These are phyloP conservation scores for Synanthedon myopaeformis DNA, from an alignment of 2,888 invertebrate species.

Conservation along the genomic window DNA sequence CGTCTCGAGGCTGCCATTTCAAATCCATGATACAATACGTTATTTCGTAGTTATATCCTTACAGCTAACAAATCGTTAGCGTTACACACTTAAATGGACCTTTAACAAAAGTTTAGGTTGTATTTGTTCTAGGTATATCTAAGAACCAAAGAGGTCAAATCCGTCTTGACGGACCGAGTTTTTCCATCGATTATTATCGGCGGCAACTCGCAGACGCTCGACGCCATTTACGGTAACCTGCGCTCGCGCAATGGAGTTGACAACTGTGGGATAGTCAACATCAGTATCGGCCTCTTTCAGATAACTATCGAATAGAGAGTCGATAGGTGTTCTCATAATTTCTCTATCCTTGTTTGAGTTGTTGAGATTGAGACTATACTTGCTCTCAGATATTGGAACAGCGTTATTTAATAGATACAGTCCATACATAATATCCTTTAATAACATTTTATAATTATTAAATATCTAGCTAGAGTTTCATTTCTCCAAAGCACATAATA, in stretches of 20 bases:
- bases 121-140: conserved; percentile 9
- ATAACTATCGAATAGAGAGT: conserved; percentile 43
- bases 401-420: no score
- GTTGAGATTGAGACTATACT: neutral
- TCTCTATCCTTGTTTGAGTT: conserved; percentile 39
- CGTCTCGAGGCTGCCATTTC: conserved; percentile 34
- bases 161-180: conserved; percentile 55
- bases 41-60: conserved; percentile 33
- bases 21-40: conserved; percentile 29
- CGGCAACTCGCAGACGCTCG: conserved; percentile 34
- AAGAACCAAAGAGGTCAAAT: conserved; percentile 50
- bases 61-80: conserved; percentile 1
- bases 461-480: no score
- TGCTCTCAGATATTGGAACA: no score
- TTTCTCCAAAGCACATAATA: no score
- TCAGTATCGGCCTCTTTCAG: conserved; percentile 32
- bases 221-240: conserved; percentile 61
- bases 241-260: conserved; percentile 42
- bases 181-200: conserved; percentile 59
- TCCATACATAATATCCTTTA: no score
- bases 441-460: no score
- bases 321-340: conserved; percentile 45
- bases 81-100: no score
- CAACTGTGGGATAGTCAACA: conserved; percentile 62
- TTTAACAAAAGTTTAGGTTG: neutral